Evolutionary conservation across 2,888 invertebrate species (phyloP).

Genomic region (Cantharis lateralis): DNA sequence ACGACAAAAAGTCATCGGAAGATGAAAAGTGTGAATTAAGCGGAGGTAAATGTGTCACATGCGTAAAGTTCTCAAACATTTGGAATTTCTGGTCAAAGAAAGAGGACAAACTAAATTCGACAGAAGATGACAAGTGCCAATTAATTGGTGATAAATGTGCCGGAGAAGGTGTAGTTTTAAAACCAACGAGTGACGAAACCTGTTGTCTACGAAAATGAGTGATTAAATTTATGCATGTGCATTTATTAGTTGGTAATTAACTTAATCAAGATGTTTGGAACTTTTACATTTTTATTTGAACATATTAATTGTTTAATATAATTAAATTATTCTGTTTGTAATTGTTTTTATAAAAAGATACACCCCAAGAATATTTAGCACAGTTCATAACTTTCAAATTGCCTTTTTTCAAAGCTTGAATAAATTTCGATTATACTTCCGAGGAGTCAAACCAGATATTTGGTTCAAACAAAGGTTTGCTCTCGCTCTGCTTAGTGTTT

Average conservation of each 20-base stretch:
- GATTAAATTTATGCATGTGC: not conserved
- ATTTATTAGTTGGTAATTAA: not conserved
- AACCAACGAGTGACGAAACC: not conserved
- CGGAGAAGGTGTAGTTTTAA: not conserved
- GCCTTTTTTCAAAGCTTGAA: too few species aligned
- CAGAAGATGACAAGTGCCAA: not conserved
- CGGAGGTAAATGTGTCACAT: not conserved
- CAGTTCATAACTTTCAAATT: too few species aligned
- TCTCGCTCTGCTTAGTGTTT: too few species aligned
- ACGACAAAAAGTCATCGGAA: constrained; percentile 38
- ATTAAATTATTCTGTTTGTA: not conserved
- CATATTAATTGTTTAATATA: not conserved
- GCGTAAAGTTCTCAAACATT: not conserved
- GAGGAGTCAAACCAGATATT: too few species aligned
- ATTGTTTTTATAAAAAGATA: not conserved
- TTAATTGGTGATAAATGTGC: not conserved
- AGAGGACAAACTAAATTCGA: not conserved
- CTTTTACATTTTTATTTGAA: not conserved
- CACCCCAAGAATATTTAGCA: not conserved
- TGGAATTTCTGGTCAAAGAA: not conserved
- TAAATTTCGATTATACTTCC: too few species aligned
- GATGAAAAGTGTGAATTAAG: not conserved
- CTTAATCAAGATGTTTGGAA: not conserved
- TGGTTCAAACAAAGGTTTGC: too few species aligned
- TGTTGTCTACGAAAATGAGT: not conserved